Conservation (phyloP, 2,113 vertebrate species). For the Clarias batrachus region DNA sequence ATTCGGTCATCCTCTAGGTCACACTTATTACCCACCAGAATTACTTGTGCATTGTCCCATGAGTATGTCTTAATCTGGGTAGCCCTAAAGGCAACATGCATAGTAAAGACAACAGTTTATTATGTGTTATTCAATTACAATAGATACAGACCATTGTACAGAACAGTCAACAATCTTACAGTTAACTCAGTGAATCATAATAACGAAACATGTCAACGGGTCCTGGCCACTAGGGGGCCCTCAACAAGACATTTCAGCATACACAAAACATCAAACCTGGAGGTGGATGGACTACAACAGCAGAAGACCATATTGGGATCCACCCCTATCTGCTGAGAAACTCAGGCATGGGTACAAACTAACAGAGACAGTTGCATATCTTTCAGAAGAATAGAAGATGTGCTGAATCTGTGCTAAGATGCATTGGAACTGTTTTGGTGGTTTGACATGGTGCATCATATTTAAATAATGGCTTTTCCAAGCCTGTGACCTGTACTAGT, state of each 20-base stretch:
- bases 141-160: not conserved
- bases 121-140: not conserved
- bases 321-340: too few species aligned
- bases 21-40: conserved; percentile 82
- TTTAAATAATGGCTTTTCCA: too few species aligned
- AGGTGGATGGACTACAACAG: too few species aligned
- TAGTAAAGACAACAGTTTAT: not conserved
- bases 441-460: too few species aligned
- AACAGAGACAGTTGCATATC: too few species aligned
- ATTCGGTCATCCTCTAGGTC: conserved; percentile 82
- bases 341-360: too few species aligned
- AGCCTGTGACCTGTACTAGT: not conserved
- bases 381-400: too few species aligned
- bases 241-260: not conserved
- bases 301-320: too few species aligned
- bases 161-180: not conserved
- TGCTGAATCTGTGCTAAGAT: too few species aligned
- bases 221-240: not conserved
- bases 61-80: conserved; percentile 87
- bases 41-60: conserved; percentile 84
- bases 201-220: not conserved
- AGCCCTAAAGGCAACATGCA: conserved; percentile 67
- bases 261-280: too few species aligned
- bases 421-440: too few species aligned
- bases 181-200: not conserved